Evolutionary conservation across 2,888 invertebrate genomes (phyloP), one percentile per base, ranked within the genome.

Genomic region (Archaeoteleia sp.): DNA sequence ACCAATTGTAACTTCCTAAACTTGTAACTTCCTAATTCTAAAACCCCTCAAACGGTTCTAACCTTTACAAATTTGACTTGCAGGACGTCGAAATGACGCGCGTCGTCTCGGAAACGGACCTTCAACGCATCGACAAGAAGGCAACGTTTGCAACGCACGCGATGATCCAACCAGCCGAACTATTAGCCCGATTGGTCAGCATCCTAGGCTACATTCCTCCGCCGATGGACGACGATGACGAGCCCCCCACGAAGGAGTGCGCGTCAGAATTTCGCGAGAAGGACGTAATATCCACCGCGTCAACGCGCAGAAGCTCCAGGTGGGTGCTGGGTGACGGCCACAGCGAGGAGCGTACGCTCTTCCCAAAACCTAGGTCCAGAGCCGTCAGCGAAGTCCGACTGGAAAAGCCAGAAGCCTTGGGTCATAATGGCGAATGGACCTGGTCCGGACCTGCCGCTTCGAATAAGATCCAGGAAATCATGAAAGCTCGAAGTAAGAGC

Each of bases 71-170:
- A 51, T 68, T 9, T 7, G 27, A 40, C 27, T 68, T 49, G 1
- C 58, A 80, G 86, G 78, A 81, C 76, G 70, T 80, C 0, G 74
- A 80, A 70, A 84, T 91, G 2, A 83, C 83, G 2, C 88, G 92
- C 54, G 90, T 92, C 45, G 91, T 91, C 70, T 95, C 94, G 0
- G 95, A 95, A 74, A 92, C 92, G 0, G 94, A 95, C 83, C 86
- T 95, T 35, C 88, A 91, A 61, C 89, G 91, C 32, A 93, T 95
- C 70, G 93, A 95, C 81, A 91, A 91, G 76, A 91, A 91, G 72
- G 91, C 91, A 67, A 94, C 95, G 0, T 93, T 93, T 78, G 90
- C 90, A 12, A 89, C 90, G 0, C 89, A 91, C 66, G 91, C 91
- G 6, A 89, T 92, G 70, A 89, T 93, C 0, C 91, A 93, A 76